These are phyloP conservation scores for Cosmia trapezina DNA, from an alignment of 2,888 invertebrate genomes.

Conservation along the genomic window DNA sequence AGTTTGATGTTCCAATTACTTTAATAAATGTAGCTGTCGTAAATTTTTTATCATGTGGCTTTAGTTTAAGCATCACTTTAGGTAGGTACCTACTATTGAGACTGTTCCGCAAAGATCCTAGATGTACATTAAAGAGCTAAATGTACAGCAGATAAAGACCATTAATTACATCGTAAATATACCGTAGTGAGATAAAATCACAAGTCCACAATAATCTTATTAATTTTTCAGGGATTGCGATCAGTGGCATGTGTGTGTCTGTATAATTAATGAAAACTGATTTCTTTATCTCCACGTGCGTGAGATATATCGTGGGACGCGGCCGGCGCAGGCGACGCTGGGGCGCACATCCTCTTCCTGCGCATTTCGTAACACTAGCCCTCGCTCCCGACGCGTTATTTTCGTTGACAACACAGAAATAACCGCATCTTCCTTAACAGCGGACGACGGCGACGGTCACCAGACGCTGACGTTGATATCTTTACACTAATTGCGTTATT, in stretches of 20 bases:
- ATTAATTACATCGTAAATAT: background rate
- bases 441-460: conserved; percentile 81
- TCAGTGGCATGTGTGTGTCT: conserved; percentile 25
- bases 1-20: conserved; percentile 65
- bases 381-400: conserved; percentile 83
- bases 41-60: conserved; percentile 22
- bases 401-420: conserved; percentile 89
- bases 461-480: conserved; percentile 87
- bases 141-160: background rate
- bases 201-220: background rate
- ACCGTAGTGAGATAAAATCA: conserved; percentile 4
- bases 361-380: conserved; percentile 86
- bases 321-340: conserved; percentile 48
- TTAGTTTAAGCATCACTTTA: background rate
- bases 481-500: conserved; percentile 89
- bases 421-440: conserved; percentile 86
- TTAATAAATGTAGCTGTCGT: conserved; percentile 45
- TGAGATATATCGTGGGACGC: conserved; percentile 41
- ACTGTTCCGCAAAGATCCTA: background rate
- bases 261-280: conserved; percentile 37
- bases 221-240: conserved; percentile 15
- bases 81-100: background rate
- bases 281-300: conserved; percentile 45
- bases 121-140: background rate
- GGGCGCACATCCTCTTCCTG: conserved; percentile 88